Base-by-base conservation (phyloP, 1,140 invertebrate genomes). In the Drosophila nigrodunni region DNA sequence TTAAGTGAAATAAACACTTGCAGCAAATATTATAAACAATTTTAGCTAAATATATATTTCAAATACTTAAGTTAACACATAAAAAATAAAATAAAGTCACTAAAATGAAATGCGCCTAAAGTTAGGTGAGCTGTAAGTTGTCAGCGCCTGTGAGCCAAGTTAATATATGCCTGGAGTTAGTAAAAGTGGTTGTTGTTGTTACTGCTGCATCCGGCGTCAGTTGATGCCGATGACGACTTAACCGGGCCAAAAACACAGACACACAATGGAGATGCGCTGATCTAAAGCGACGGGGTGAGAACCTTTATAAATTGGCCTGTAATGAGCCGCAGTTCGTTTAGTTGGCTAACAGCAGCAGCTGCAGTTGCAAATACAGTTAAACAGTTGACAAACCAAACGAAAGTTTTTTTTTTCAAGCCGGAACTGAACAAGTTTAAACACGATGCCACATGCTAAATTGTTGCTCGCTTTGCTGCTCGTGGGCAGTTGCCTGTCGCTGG, bases 221-320 rank as follows among this genome's bases (percentile, higher is more conserved):
- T 13, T 9, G 47, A 35, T 18, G 41, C 15, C n/a, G 80, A 78
- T 68, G 80, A 78, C 77, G 62, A 58, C 55, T 50, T 37, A 60
- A 30, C 65, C 61, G 50, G 34, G 44, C 21, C 64, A 41, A 62
- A 64, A 59, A 83, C 25, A 30, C 25, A 1, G 2, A 30, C 25
- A 1, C 25, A 30, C 81, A 85, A 85, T 85, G 81, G 74, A 7
- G 18, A 15, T 49, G 50, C 21, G 18, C 35, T 11, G 9, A 10
- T 41, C 10, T 11, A 3, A 13, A 10, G 41, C 41, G 41, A 43
- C 11, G 1, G 62, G 62, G 34, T 64, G 67, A 71, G 73, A 75
- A 75, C 52, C 73, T 46, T 72, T 86, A 85, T 85, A 85, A 85
- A 85, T 74, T 57, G 54, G 3, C 37, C 21, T 54, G 67, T 55